These are phyloP conservation scores for Scelioninae gen. 1 DNA, from an alignment of 2,888 invertebrate genomes.

Conservation along the genomic window DNA sequence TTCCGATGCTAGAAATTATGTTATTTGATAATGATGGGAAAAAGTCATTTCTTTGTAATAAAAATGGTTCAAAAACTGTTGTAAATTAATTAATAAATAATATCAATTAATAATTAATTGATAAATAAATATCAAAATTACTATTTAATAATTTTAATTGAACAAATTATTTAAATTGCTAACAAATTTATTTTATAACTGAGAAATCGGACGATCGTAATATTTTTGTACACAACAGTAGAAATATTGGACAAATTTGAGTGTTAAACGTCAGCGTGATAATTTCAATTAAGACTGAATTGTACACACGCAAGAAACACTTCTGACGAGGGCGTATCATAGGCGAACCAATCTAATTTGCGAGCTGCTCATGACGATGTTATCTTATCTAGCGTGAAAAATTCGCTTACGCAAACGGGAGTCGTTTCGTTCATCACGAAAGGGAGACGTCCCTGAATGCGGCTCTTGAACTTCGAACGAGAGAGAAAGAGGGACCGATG, in stretches of 20 bases:
- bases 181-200: too few species aligned
- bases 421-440: conserved; percentile 73
- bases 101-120: background rate
- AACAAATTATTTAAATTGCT: too few species aligned
- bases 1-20: conserved; percentile 10
- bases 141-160: too few species aligned
- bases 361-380: conserved; percentile 73
- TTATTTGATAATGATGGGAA: conserved; percentile 27
- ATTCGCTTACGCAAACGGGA: conserved; percentile 80
- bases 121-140: too few species aligned
- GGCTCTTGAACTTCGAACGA: conserved; percentile 83
- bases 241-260: conserved; percentile 46
- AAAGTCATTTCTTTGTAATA: conserved; percentile 1
- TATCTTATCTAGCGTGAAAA: conserved; percentile 82
- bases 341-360: conserved; percentile 63
- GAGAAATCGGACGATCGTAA: too few species aligned
- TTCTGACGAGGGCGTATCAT: conserved; percentile 65
- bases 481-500: conserved; percentile 70
- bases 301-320: conserved; percentile 61
- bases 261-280: conserved; percentile 51
- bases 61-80: conserved; percentile 1
- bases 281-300: conserved; percentile 59
- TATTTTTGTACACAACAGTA: conserved; percentile 24
- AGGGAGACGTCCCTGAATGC: conserved; percentile 81
- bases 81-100: too few species aligned